Conservation (phyloP, 2,797 vertebrate species). For the Hemibagrus guttatus region DNA sequence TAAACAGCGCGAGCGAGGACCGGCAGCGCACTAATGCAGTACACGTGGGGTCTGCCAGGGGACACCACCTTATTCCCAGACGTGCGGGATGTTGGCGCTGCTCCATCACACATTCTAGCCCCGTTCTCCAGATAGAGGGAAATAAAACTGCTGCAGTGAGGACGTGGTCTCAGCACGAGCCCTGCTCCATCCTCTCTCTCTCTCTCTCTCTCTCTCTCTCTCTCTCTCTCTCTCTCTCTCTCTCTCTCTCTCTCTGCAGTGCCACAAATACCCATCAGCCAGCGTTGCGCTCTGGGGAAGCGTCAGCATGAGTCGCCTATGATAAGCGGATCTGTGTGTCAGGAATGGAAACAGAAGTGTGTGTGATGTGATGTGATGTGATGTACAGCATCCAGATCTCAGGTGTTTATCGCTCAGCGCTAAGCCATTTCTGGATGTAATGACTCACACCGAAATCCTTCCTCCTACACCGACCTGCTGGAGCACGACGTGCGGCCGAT, state of each 20-base stretch:
- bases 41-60: neutral
- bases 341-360: constrained; percentile 39
- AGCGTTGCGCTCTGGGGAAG: constrained; percentile 29
- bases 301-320: constrained; percentile 16
- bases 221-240: neutral
- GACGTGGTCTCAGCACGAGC: constrained; percentile 31
- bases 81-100: neutral
- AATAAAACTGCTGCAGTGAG: constrained; percentile 36
- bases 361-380: constrained; percentile 2
- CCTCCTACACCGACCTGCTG: constrained; percentile 43
- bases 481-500: constrained; percentile 31
- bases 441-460: constrained; percentile 44
- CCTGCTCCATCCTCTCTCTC: constrained; percentile 14
- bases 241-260: constrained; percentile 26
- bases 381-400: constrained; percentile 34
- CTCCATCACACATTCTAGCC: constrained; percentile 24
- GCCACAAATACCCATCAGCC: constrained; percentile 49
- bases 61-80: constrained; percentile 2
- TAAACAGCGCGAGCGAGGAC: neutral
- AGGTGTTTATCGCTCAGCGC: constrained; percentile 45
- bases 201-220: neutral
- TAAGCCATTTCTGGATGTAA: constrained; percentile 54
- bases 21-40: neutral
- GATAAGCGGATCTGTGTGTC: constrained; percentile 31
- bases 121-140: constrained; percentile 38